Conservation (phyloP, 2,113 vertebrate genomes). For the Semnornis frantzii region DNA sequence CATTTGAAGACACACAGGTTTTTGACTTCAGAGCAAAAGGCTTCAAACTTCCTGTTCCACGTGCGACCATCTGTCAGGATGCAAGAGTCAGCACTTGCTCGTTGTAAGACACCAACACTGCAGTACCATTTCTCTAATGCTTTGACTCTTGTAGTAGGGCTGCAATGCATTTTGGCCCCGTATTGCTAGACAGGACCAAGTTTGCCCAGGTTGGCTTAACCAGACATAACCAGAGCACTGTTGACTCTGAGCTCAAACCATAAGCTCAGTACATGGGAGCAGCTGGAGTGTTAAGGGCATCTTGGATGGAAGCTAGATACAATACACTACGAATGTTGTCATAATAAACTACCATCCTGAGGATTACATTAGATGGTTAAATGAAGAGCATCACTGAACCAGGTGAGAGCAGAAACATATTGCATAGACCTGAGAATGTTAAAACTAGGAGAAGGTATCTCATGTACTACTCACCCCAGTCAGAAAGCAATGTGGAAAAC, state of each 20-base stretch:
- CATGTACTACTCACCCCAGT: background rate
- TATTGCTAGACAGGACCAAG: fast-evolving
- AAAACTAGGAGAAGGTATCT: background rate
- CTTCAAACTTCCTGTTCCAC: background rate
- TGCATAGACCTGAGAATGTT: background rate
- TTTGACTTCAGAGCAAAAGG: background rate
- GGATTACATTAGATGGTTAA: background rate
- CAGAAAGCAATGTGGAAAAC: background rate
- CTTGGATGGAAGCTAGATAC: background rate
- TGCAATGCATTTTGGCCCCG: background rate
- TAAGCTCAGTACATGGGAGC: background rate
- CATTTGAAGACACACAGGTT: background rate
- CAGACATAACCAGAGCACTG: fast-evolving
- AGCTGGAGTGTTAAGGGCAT: background rate
- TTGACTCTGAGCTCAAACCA: background rate
- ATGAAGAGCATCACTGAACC: background rate
- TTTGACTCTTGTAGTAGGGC: background rate
- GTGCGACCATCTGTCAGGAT: fast-evolving
- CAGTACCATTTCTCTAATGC: background rate
- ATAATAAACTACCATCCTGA: background rate
- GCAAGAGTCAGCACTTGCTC: background rate
- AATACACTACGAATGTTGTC: background rate
- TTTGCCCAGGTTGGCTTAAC: background rate
- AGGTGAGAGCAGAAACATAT: background rate
- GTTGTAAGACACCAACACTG: fast-evolving